These are phyloP conservation scores for Plagodis dolabraria DNA, from an alignment of 2,888 invertebrate species.

Conservation along the genomic window DNA sequence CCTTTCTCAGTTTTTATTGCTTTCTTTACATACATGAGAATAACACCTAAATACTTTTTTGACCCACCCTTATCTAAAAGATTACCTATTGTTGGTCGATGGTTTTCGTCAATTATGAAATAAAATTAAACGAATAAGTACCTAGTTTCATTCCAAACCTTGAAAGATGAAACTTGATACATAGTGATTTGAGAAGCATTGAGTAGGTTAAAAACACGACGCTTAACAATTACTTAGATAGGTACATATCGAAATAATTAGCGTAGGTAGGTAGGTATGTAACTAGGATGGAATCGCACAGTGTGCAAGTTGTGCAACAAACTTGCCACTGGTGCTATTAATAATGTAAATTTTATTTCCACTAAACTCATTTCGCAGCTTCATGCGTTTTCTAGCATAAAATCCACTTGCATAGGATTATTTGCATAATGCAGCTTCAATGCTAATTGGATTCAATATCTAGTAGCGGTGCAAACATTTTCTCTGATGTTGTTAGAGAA, in stretches of 20 bases:
- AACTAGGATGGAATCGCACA: no score
- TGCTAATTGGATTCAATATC: constrained; percentile 2
- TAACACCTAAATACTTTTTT: constrained; percentile 1
- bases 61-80: no score
- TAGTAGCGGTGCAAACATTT: constrained; percentile 12
- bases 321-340: constrained; percentile 27
- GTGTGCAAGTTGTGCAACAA: constrained; percentile 37
- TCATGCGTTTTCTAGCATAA: constrained; percentile 19
- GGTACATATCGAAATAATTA: constrained; percentile 36
- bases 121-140: no score
- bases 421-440: not conserved
- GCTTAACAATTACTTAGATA: constrained; percentile 35
- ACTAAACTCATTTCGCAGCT: constrained; percentile 14
- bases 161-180: constrained; percentile 10
- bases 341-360: constrained; percentile 36
- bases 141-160: constrained; percentile 20
- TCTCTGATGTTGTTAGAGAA: constrained; percentile 20
- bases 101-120: no score
- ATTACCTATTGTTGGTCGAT: no score
- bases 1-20: constrained; percentile 11
- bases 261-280: constrained; percentile 18
- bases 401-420: constrained; percentile 3
- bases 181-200: not conserved
- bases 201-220: constrained; percentile 23
- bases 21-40: constrained; percentile 1